Percentiles rank a stretch among this genome's conserved stretches.
Evolutionary conservation across 2,113 vertebrate species (phyloP).

Genomic region (Phalacrocorax aristotelis): DNA sequence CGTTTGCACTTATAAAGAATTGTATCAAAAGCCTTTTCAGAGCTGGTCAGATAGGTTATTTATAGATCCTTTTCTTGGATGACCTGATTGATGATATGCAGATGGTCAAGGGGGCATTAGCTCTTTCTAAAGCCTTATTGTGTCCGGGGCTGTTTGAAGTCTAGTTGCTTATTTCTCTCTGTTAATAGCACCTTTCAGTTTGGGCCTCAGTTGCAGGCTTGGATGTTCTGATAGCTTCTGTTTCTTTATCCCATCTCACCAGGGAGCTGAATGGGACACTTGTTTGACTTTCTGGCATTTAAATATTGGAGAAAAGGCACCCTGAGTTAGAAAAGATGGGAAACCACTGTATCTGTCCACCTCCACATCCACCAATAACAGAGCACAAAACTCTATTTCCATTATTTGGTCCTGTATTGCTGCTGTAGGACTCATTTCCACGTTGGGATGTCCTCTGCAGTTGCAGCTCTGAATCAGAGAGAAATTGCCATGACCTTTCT

Average conservation of each 20-base stretch:
- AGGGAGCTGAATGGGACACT: conserved; percentile 44
- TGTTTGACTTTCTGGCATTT: conserved; percentile 26
- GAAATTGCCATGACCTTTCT: conserved; percentile 15
- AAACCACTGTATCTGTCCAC: not conserved
- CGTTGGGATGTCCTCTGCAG: not conserved
- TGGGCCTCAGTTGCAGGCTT: conserved; percentile 14
- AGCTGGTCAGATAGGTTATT: conserved; percentile 44
- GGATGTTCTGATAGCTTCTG: conserved; percentile 37
- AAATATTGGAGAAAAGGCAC: not conserved
- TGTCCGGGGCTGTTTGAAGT: conserved; percentile 60
- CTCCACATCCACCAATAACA: not conserved
- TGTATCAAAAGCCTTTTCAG: conserved; percentile 62
- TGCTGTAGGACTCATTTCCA: not conserved
- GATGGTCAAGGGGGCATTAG: conserved; percentile 56
- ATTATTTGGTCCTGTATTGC: not conserved
- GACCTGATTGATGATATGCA: conserved; percentile 64
- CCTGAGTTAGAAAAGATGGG: not conserved
- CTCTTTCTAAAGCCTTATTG: conserved; percentile 57
- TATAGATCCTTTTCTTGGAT: conserved; percentile 65
- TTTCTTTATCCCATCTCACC: conserved; percentile 40
- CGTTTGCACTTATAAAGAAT: not conserved
- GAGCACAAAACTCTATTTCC: not conserved
- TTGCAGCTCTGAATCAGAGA: not conserved
- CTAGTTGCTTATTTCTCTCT: conserved; percentile 55
- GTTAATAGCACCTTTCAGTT: conserved; percentile 63